Percentiles rank a stretch among this genome's conserved stretches.
Evolutionary conservation across 2,888 invertebrate genomes (phyloP).

Genomic region (Eurytoma californica): DNA sequence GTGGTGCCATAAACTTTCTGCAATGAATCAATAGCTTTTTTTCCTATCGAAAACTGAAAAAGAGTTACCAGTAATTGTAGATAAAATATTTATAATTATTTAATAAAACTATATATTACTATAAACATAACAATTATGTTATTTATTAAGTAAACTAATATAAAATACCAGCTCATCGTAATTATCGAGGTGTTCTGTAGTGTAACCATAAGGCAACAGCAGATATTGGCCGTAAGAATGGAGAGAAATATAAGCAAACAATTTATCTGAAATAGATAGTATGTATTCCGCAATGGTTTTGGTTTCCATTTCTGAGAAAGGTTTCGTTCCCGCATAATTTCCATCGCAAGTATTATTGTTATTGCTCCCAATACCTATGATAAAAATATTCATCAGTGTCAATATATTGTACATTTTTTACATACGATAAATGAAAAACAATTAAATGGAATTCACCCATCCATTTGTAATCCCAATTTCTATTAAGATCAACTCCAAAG

Average conservation of each 20-base stretch:
- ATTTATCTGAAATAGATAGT: conserved; percentile 67
- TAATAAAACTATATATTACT: neutral
- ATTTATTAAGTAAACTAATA: too few species aligned
- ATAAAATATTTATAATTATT: neutral
- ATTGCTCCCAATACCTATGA: neutral
- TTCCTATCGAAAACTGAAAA: neutral
- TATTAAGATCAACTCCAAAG: conserved; percentile 84
- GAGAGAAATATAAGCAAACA: conserved; percentile 82
- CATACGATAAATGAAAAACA: neutral
- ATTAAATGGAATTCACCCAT: conserved; percentile 73
- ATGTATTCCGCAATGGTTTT: conserved; percentile 78
- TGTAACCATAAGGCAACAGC: conserved; percentile 83
- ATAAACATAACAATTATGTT: too few species aligned
- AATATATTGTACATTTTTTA: neutral
- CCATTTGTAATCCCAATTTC: conserved; percentile 86
- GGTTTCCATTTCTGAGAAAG: conserved; percentile 85
- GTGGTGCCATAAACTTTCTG: conserved; percentile 78
- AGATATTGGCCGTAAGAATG: conserved; percentile 85
- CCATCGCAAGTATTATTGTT: neutral
- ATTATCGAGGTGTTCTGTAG: conserved; percentile 71
- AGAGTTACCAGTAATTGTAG: neutral
- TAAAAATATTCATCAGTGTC: too few species aligned
- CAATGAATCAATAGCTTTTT: conserved; percentile 61
- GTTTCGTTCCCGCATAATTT: conserved; percentile 79
- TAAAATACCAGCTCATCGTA: neutral